phyloP scores from a whole-genome alignment of 2,113 vertebrate species.

The Arothron firmamentum region DNA sequence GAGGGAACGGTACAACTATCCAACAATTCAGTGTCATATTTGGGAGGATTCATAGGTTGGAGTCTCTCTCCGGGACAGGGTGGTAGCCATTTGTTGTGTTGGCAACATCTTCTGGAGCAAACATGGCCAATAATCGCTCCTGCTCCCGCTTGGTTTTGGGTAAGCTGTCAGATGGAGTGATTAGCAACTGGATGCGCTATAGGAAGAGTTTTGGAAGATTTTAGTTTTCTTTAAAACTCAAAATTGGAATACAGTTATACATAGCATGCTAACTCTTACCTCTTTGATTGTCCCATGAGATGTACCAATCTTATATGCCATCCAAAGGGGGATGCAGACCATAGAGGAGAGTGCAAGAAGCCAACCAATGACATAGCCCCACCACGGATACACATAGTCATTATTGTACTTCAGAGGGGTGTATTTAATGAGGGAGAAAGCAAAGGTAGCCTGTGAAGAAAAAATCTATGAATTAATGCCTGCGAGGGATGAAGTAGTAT shows the following conservation, averaged over 20 bases:
- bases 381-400: conserved; percentile 83
- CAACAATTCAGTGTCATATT: neutral
- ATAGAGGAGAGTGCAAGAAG: conserved; percentile 86
- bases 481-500: neutral
- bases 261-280: conserved; percentile 64
- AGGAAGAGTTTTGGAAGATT: neutral
- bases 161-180: conserved; percentile 64
- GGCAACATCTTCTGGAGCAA: conserved; percentile 46
- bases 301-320: conserved; percentile 77
- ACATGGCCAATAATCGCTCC: conserved; percentile 68
- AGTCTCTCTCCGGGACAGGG: conserved; percentile 60
- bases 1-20: conserved; percentile 15
- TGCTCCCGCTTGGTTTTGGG: conserved; percentile 75
- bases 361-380: conserved; percentile 88
- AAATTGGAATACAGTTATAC: too few species aligned
- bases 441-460: conserved; percentile 80
- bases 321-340: conserved; percentile 82
- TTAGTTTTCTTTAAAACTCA: too few species aligned
- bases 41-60: conserved; percentile 50
- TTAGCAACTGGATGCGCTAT: conserved; percentile 69
- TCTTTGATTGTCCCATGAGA: conserved; percentile 82
- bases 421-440: conserved; percentile 90
- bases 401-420: conserved; percentile 88
- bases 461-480: conserved; percentile 9
- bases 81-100: conserved; percentile 54